Base-by-base conservation (phyloP, 2,888 invertebrate species). In the Fissipunctia ypsillon region DNA sequence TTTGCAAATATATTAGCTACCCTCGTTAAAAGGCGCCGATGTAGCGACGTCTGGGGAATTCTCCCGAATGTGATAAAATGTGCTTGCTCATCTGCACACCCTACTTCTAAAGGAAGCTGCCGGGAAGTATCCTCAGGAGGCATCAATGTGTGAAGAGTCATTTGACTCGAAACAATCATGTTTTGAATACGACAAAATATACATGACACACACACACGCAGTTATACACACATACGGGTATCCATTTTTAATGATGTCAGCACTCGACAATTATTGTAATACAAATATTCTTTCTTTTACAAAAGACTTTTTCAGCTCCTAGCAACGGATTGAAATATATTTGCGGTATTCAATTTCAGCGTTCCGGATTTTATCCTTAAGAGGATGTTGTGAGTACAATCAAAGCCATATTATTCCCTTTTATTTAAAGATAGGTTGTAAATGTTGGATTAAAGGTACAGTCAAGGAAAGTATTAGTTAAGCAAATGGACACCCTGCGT, bases 41-140 rank as follows among this genome's bases (percentile, higher is more conserved):
- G 64, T 35, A n/a, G 41, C 54, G 61, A 48, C 52, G 80, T 31
- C 73, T 66, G 22, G 66, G 70, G 80, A 81, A 83, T 79, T 57
- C 60, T 66, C 35, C 22, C 48, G 57, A 72, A 84, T 82, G 82
- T 81, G 85, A 72, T 76, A 84, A 72, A 84, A 85, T 67, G 73
- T 74, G 72, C 68, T 76, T 70, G 67, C 60, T 84, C 84, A 84
- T 78, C 25, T 54, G 52, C 63, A 65, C 85, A 63, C 73, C 85
- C 67, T 59, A 63, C 81, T 84, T 83, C 73, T 66, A 73, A 70
- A 66, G 80, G 65, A 71, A n/a, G 67, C 12, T 52, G 22, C 38
- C 19, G 72, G 28, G 35, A 60, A 38, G 48, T 73, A 65, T 70
- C 38, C 65, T 59, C 70, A 35, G 25, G 57, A 48, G 68, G 43